Evolutionary conservation across 1,140 invertebrate genomes (phyloP), one percentile per base, ranked within the genome.

Genomic region (Gonatopus flavifemur): DNA sequence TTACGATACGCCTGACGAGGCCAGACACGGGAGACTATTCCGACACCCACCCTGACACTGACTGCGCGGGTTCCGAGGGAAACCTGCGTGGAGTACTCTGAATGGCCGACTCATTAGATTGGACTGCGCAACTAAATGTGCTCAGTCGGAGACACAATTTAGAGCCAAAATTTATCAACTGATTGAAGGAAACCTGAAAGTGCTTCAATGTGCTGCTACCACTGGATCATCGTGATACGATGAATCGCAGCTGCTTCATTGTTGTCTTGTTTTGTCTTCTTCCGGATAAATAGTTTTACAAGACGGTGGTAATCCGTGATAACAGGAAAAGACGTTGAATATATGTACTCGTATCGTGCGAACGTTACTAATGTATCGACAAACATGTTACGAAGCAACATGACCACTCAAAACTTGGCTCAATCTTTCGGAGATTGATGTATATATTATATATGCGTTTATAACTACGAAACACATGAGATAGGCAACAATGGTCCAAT

Each of bases 11-110:
- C n/a, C n/a, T n/a, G n/a, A n/a, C n/a, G n/a, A n/a, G n/a, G n/a
- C n/a, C n/a, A n/a, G n/a, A n/a, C n/a, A n/a, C n/a, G n/a, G n/a
- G n/a, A n/a, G n/a, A n/a, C n/a, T n/a, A n/a, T n/a, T n/a, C n/a
- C n/a, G n/a, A n/a, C n/a, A n/a, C n/a, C n/a, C n/a, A n/a, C n/a
- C n/a, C n/a, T n/a, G n/a, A n/a, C n/a, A n/a, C n/a, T n/a, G n/a
- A n/a, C n/a, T n/a, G n/a, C n/a, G n/a, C n/a, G n/a, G n/a, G n/a
- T n/a, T n/a, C n/a, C n/a, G n/a, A n/a, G n/a, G n/a, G n/a, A 49
- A 62, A 63, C 50, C 56, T 77, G 30, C 57, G 51, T 52, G 69
- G 60, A 48, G 59, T 75, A 50, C 59, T 67, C 28, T 57, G 63
- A 35, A 65, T 74, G 55, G 69, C 66, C 53, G 63, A 65, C 19